Evolutionary conservation across 2,113 vertebrate genomes (phyloP).

Genomic region (Poecilia latipinna): DNA sequence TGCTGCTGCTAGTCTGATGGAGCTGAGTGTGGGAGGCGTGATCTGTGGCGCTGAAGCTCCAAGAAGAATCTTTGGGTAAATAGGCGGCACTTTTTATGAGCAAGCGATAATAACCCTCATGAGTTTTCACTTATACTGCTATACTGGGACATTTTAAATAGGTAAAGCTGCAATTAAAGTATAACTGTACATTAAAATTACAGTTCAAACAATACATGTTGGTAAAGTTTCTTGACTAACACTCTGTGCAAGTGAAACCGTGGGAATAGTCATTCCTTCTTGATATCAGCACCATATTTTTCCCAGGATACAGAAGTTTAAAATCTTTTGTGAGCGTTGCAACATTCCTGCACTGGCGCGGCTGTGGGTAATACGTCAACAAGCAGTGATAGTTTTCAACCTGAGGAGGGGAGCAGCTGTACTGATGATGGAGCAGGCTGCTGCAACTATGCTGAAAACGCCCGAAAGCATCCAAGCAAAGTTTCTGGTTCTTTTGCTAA

Average conservation of each 20-base stretch:
- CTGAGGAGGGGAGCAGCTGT: background rate
- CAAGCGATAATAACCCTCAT: no score
- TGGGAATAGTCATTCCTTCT: background rate
- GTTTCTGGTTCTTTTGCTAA: constrained; percentile 11
- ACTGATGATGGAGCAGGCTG: background rate
- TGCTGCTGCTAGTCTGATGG: no score
- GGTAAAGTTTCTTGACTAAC: background rate
- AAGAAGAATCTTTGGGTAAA: no score
- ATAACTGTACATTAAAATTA: background rate
- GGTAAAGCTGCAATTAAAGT: background rate
- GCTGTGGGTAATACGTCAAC: background rate
- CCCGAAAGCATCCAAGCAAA: constrained; percentile 7
- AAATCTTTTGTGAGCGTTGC: background rate
- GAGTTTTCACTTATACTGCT: background rate
- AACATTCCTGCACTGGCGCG: background rate
- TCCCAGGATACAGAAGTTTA: background rate
- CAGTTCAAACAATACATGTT: background rate
- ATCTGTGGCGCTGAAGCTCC: no score
- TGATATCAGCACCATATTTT: background rate
- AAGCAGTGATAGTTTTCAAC: background rate
- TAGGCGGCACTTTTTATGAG: no score
- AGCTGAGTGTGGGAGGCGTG: no score
- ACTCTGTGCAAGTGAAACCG: background rate
- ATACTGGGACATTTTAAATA: background rate
- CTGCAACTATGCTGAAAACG: constrained; percentile 6